phyloP scores from a whole-genome alignment of 2,113 vertebrate species.

The Lynx canadensis region DNA sequence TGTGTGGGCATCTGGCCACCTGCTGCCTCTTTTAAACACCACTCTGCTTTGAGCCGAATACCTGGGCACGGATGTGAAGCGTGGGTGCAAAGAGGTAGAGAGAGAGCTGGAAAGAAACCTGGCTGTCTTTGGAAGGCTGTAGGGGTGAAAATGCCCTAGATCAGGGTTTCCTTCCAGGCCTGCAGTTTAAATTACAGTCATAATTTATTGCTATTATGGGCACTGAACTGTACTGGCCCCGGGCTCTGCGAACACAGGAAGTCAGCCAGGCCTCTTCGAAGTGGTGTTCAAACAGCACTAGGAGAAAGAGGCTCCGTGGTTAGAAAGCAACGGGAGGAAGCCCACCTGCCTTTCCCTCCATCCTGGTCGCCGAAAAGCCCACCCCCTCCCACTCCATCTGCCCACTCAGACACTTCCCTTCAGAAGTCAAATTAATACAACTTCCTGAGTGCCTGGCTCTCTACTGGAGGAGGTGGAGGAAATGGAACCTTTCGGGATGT shows the following conservation, averaged over 20 bases:
- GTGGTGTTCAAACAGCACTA: not conserved
- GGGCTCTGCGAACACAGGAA: slow-evolving; percentile 43
- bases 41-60: not conserved
- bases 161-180: slow-evolving; percentile 29
- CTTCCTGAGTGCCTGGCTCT: not conserved
- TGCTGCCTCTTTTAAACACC: not conserved
- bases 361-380: not conserved
- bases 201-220: slow-evolving; percentile 52
- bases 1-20: not conserved
- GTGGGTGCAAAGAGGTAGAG: not conserved
- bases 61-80: not conserved
- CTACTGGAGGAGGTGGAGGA: not conserved
- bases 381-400: not conserved
- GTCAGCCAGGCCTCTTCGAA: slow-evolving; percentile 18
- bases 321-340: not conserved
- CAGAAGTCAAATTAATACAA: not conserved
- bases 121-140: not conserved
- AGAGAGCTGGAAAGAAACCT: not conserved
- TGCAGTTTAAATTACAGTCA: slow-evolving; percentile 36
- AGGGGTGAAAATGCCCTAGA: not conserved
- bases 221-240: slow-evolving; percentile 36
- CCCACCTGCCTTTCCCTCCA: not conserved
- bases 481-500: not conserved
- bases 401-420: not conserved
- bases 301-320: not conserved